These are phyloP conservation scores for Leptinotarsa defecta DNA, from an alignment of 1,140 invertebrate genomes.

Conservation along the genomic window DNA sequence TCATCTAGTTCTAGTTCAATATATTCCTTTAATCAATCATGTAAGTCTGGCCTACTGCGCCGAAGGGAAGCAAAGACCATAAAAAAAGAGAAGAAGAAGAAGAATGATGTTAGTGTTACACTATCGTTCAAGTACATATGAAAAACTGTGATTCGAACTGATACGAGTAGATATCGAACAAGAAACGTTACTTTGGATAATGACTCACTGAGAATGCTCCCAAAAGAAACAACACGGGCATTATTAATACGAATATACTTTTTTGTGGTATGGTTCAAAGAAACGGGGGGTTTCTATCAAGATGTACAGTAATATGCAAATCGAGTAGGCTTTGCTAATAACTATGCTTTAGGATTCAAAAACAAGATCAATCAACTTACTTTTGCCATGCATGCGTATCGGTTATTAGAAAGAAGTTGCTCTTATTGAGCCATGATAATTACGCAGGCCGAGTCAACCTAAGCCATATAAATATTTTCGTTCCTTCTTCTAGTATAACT, in stretches of 20 bases:
- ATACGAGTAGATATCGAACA: too few relatives aligned
- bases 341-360: constrained; percentile 1
- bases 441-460: background rate
- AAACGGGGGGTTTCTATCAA: background rate
- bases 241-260: background rate
- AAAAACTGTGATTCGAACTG: too few relatives aligned
- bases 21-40: too few relatives aligned
- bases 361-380: constrained; percentile 2
- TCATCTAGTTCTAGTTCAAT: too few relatives aligned
- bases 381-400: background rate
- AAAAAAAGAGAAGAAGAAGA: too few relatives aligned
- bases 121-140: too few relatives aligned
- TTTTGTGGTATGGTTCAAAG: background rate
- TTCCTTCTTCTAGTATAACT: background rate
- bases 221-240: too few relatives aligned
- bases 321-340: background rate
- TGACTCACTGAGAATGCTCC: too few relatives aligned
- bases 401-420: background rate
- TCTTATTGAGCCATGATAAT: constrained; percentile 6
- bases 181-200: too few relatives aligned
- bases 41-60: too few relatives aligned
- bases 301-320: constrained; percentile 6
- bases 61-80: too few relatives aligned
- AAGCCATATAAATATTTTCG: constrained; percentile 8
- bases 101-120: too few relatives aligned